Conservation (phyloP, 2,113 vertebrate genomes). For the Neodontobutis hainanensis region DNA sequence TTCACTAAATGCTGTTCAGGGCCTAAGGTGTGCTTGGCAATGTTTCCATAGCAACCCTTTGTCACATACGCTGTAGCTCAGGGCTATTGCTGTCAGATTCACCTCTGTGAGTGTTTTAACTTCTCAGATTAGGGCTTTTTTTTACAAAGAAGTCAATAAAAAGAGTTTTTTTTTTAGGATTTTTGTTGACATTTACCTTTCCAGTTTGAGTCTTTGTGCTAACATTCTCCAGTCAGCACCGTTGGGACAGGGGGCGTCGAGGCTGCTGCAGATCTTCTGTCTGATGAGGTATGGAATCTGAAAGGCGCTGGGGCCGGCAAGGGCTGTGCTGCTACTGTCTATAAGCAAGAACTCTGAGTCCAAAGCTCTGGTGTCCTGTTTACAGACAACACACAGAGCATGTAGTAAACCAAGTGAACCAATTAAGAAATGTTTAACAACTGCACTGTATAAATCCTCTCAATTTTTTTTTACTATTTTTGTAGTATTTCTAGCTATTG, state of each 20-base stretch:
- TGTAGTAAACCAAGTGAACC: too few species aligned
- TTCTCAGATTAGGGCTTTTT: not conserved
- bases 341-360: constrained; percentile 84
- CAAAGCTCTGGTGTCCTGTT: constrained; percentile 86
- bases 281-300: constrained; percentile 99
- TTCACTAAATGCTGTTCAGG: constrained; percentile 21
- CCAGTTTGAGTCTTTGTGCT: constrained; percentile 96
- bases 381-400: not conserved
- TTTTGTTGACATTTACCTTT: constrained; percentile 81
- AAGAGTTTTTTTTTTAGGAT: not conserved
- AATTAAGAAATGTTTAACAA: too few species aligned
- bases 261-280: constrained; percentile 99
- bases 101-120: not conserved
- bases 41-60: constrained; percentile 3
- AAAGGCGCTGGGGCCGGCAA: constrained; percentile 98
- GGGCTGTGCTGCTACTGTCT: constrained; percentile 89
- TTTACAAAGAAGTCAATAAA: not conserved
- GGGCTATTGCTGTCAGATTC: not conserved
- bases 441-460: too few species aligned
- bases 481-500: not conserved
- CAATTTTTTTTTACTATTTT: not conserved
- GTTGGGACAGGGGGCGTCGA: constrained; percentile 88
- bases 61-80: constrained; percentile 1
- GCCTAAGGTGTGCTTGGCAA: constrained; percentile 19
- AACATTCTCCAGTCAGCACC: constrained; percentile 96